phyloP scores from a whole-genome alignment of 2,797 vertebrate species.

The Rhynchonycteris naso region DNA sequence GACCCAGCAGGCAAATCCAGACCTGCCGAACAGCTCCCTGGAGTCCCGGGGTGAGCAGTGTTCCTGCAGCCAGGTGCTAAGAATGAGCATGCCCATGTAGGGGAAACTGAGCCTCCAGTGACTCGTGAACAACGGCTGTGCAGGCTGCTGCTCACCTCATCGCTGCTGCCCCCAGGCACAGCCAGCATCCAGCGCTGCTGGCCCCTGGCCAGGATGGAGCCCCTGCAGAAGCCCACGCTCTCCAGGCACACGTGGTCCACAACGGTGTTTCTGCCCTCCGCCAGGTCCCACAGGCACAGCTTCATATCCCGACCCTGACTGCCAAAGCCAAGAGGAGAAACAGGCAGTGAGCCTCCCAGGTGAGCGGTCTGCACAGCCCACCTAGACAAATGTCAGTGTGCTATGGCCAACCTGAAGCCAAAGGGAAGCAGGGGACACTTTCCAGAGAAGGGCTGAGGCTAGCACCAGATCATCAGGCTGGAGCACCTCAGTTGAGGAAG shows the following conservation, averaged over 20 bases:
- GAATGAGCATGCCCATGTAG: too few species aligned
- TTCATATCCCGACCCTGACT: constrained; percentile 96
- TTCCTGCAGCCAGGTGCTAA: not conserved
- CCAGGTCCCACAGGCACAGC: constrained; percentile 93
- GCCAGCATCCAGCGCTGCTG: constrained; percentile 88
- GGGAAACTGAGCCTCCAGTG: not conserved
- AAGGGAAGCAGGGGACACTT: not conserved
- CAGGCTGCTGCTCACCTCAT: constrained; percentile 90
- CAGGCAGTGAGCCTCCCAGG: not conserved
- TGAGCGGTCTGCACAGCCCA: not conserved
- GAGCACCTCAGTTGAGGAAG: not conserved
- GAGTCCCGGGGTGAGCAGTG: accelerated
- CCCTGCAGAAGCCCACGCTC: constrained; percentile 94
- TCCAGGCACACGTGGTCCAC: constrained; percentile 88
- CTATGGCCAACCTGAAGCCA: accelerated
- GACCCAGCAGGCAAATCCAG: not conserved
- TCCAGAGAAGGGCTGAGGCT: not conserved
- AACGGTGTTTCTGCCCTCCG: constrained; percentile 89
- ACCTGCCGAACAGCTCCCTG: not conserved
- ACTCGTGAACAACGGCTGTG: not conserved
- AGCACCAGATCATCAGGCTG: accelerated
- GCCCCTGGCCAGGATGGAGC: constrained; percentile 86
- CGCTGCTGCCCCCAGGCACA: constrained; percentile 88
- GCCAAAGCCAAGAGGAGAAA: not conserved
- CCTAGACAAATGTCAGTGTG: accelerated